These are phyloP conservation scores for Melipona quadrifasciata DNA, from an alignment of 1,140 invertebrate species.

Conservation along the genomic window DNA sequence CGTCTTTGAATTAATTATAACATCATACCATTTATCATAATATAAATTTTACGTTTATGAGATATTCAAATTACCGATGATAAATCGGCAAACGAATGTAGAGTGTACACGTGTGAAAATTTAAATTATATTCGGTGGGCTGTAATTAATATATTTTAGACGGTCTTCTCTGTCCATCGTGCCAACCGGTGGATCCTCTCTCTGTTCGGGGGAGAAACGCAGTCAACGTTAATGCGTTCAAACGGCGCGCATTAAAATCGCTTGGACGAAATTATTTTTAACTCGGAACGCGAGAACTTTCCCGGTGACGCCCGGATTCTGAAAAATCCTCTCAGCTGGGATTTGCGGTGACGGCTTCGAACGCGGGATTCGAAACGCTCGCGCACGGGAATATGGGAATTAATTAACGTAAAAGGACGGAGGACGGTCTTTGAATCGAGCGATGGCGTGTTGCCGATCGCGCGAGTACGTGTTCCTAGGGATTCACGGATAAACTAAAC, in stretches of 20 bases:
- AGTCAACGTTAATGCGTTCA: neutral
- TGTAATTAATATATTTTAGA: neutral
- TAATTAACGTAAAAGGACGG: constrained; percentile 2
- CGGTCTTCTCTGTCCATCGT: neutral
- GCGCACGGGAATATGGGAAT: neutral
- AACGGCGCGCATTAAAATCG: constrained; percentile 31
- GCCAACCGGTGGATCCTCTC: neutral
- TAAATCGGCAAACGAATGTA: too few species aligned
- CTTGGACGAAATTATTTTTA: constrained; percentile 19
- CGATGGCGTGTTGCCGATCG: neutral
- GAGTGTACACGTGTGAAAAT: too few species aligned
- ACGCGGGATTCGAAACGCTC: neutral
- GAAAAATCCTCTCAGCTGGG: constrained; percentile 21
- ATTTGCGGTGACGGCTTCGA: constrained; percentile 6
- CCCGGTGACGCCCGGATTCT: neutral
- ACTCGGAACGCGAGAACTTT: neutral
- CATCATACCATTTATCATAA: too few species aligned
- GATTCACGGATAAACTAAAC: neutral
- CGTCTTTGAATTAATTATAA: too few species aligned
- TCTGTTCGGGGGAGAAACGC: neutral
- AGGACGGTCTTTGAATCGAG: neutral
- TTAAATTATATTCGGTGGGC: too few species aligned
- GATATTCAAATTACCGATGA: too few species aligned
- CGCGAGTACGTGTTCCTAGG: neutral
- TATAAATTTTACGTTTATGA: too few species aligned